Evolutionary conservation across 2,113 vertebrate species (phyloP).

Genomic region (Thunnus thynnus): DNA sequence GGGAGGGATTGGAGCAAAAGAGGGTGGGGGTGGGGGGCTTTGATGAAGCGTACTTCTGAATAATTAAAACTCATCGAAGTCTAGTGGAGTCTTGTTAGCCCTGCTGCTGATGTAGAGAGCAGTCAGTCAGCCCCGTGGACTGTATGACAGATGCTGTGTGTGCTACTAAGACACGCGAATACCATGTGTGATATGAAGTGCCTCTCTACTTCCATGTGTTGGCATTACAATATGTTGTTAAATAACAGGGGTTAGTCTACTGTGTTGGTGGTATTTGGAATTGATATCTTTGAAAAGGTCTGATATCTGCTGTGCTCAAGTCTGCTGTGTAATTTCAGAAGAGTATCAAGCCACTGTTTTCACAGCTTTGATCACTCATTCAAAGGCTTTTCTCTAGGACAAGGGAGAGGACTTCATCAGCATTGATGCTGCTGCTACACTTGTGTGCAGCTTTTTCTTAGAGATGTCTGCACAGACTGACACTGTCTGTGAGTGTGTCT

Average conservation of each 20-base stretch:
- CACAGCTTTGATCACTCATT: slow-evolving; percentile 34
- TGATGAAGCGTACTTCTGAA: slow-evolving; percentile 60
- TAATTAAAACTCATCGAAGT: slow-evolving; percentile 71
- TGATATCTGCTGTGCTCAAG: not conserved
- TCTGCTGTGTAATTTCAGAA: slow-evolving; percentile 12
- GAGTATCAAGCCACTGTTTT: slow-evolving; percentile 1
- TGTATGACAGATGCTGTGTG: slow-evolving; percentile 9
- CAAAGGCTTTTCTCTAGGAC: slow-evolving; percentile 20
- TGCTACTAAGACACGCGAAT: not conserved
- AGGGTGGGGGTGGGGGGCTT: not conserved
- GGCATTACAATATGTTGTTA: not conserved
- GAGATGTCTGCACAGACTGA: not conserved
- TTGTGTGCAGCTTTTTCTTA: slow-evolving; percentile 2
- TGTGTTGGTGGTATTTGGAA: not conserved
- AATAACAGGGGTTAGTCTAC: not conserved
- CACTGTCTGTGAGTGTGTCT: not conserved
- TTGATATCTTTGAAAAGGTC: not conserved
- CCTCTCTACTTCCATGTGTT: not conserved
- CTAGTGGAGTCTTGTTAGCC: slow-evolving; percentile 28
- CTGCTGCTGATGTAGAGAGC: slow-evolving; percentile 41
- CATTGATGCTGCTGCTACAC: not conserved
- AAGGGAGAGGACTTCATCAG: slow-evolving; percentile 20
- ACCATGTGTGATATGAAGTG: slow-evolving; percentile 17
- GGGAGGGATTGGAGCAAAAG: slow-evolving; percentile 9
- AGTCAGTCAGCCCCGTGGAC: slow-evolving; percentile 15